Evolutionary conservation across 2,888 invertebrate genomes (phyloP).

Genomic region (Leucophenga montana): DNA sequence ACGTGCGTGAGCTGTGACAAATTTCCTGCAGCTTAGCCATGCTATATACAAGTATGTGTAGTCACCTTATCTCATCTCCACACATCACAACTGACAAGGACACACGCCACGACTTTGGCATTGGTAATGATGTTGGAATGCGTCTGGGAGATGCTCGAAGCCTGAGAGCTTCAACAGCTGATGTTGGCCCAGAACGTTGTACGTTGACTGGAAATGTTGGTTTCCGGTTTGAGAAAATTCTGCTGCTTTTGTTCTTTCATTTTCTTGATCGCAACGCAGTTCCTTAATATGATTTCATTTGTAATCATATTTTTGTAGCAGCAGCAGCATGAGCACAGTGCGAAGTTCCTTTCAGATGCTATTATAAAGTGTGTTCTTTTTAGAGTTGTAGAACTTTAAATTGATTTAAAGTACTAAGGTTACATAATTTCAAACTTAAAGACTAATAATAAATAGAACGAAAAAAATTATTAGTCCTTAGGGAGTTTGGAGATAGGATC

Average conservation of each 20-base stretch:
- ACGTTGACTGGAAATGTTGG: not conserved
- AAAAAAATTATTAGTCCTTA: no score
- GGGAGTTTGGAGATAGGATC: no score
- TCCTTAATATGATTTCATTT: constrained; percentile 28
- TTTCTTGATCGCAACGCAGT: constrained; percentile 5
- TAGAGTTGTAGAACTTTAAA: no score
- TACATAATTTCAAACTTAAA: no score
- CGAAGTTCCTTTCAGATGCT: no score
- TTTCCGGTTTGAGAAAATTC: not conserved
- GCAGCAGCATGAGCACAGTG: not conserved
- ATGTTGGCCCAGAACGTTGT: no score
- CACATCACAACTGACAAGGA: constrained; percentile 2
- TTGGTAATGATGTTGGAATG: not conserved
- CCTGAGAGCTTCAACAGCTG: no score
- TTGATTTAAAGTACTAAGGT: no score
- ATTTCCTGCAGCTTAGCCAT: constrained; percentile 14
- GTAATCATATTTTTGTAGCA: constrained; percentile 23
- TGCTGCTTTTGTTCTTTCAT: not conserved
- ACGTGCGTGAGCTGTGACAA: constrained; percentile 17
- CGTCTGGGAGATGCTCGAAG: no score
- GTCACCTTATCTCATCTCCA: no score
- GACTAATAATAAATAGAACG: no score
- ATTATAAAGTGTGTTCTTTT: no score
- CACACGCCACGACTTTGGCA: constrained; percentile 2
- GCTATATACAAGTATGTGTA: not conserved